A percentile compares a stretch with the other conserved stretches of the same genome.
Evolutionary conservation across 2,113 vertebrate species (phyloP).

Genomic region (Gulo gulo): DNA sequence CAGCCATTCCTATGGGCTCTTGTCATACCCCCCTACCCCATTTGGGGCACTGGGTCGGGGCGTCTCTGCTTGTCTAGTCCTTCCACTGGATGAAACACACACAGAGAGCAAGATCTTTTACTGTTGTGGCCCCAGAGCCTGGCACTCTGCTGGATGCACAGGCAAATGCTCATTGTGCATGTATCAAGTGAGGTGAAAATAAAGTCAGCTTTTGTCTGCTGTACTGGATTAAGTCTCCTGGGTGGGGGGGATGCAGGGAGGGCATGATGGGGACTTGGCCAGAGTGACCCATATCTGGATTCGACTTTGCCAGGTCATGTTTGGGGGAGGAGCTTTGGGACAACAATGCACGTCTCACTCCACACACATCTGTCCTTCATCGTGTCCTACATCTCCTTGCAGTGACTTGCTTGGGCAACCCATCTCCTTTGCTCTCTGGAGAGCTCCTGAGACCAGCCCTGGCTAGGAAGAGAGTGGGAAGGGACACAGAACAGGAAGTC

Average conservation of each 20-base stretch:
- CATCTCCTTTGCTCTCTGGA: neutral
- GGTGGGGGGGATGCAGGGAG: too few relatives aligned
- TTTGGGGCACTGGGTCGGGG: neutral
- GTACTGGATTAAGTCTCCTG: neutral
- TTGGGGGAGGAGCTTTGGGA: neutral
- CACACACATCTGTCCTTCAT: neutral
- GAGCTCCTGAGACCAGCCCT: neutral
- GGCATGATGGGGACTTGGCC: neutral
- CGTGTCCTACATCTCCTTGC: neutral
- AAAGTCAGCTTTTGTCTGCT: neutral
- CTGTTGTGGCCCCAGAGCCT: neutral
- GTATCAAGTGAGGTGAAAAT: neutral
- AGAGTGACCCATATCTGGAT: neutral
- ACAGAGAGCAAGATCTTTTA: neutral
- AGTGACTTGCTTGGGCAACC: neutral
- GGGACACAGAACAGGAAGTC: neutral
- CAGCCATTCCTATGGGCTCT: neutral
- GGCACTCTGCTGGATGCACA: neutral
- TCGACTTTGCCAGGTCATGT: neutral
- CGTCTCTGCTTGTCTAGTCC: neutral
- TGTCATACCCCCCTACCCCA: neutral
- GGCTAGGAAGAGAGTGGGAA: neutral
- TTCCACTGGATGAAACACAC: neutral
- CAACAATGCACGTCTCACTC: neutral
- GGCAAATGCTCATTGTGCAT: fast-evolving